phyloP scores from a whole-genome alignment of 1,140 invertebrate genomes.

The Hypsibius dujardini region DNA sequence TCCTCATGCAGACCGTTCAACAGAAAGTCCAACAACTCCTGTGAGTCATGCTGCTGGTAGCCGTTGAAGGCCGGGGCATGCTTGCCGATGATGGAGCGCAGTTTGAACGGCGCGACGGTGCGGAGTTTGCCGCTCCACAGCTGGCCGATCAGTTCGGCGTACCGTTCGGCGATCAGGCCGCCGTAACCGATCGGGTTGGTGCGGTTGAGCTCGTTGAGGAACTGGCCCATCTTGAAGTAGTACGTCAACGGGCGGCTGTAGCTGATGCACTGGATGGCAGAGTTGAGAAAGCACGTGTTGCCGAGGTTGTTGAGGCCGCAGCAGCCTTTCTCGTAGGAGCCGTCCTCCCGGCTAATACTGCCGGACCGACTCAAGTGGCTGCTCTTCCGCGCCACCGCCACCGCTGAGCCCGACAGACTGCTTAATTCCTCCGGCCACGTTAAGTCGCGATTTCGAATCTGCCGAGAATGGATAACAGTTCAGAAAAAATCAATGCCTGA shows the following conservation, averaged over 20 bases:
- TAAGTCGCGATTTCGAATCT: conserved; percentile 58
- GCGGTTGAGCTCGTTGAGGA: conserved; percentile 63
- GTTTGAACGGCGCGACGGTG: conserved; percentile 61
- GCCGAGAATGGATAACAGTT: too few species aligned
- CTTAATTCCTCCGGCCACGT: conserved; percentile 78
- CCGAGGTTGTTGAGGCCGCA: conserved; percentile 74
- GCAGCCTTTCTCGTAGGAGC: conserved; percentile 42
- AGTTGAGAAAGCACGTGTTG: conserved; percentile 81
- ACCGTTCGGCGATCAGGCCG: conserved; percentile 59
- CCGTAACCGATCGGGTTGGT: conserved; percentile 63
- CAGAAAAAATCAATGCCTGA: too few species aligned
- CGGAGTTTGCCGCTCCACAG: conserved; percentile 61
- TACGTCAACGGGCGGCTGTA: conserved; percentile 57
- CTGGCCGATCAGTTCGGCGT: conserved; percentile 65
- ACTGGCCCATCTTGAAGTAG: conserved; percentile 59
- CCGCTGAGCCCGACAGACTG: conserved; percentile 44
- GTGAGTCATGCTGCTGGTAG: conserved; percentile 72
- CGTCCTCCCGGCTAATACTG: neutral
- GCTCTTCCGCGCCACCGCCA: conserved; percentile 37
- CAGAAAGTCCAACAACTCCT: conserved; percentile 68
- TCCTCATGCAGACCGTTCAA: conserved; percentile 75
- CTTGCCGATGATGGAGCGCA: conserved; percentile 64
- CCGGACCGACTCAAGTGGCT: conserved; percentile 29
- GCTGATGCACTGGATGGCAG: conserved; percentile 63
- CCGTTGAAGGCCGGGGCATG: conserved; percentile 62